Conservation (phyloP, 2,797 vertebrate species). For the Rhabdophis nuchalis region DNA sequence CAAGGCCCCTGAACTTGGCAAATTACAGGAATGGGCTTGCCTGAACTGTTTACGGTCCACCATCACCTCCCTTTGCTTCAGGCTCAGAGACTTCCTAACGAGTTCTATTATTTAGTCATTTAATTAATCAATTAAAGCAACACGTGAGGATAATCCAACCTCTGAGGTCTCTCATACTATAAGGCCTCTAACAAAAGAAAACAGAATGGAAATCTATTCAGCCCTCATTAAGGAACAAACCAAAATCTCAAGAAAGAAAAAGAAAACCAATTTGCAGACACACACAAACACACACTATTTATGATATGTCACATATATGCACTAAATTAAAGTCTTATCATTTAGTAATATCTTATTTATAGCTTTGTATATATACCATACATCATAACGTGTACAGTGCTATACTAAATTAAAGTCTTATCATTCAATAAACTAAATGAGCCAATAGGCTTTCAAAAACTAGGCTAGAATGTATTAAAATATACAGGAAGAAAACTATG, state of each 20-base stretch:
- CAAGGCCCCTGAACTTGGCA: constrained; percentile 18
- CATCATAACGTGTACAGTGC: not conserved
- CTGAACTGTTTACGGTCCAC: not conserved
- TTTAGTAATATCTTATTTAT: not conserved
- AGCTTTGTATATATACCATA: not conserved
- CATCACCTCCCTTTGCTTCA: not conserved
- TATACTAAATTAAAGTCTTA: not conserved
- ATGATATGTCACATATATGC: not conserved
- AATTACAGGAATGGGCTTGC: not conserved
- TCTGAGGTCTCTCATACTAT: not conserved
- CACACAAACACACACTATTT: not conserved
- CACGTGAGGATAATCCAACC: not conserved
- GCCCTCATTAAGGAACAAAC: not conserved
- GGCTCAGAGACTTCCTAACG: not conserved
- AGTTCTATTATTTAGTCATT: not conserved
- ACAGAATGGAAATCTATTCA: not conserved
- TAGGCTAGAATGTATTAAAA: not conserved
- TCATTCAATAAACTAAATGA: not conserved
- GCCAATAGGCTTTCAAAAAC: not conserved
- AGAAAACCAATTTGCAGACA: not conserved
- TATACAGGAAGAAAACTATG: not conserved
- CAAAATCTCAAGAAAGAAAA: not conserved
- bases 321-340: not conserved
- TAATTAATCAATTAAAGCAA: not conserved
- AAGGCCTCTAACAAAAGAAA: not conserved